Base-by-base conservation (phyloP, 2,888 invertebrate species). In the Macropis europaea region DNA sequence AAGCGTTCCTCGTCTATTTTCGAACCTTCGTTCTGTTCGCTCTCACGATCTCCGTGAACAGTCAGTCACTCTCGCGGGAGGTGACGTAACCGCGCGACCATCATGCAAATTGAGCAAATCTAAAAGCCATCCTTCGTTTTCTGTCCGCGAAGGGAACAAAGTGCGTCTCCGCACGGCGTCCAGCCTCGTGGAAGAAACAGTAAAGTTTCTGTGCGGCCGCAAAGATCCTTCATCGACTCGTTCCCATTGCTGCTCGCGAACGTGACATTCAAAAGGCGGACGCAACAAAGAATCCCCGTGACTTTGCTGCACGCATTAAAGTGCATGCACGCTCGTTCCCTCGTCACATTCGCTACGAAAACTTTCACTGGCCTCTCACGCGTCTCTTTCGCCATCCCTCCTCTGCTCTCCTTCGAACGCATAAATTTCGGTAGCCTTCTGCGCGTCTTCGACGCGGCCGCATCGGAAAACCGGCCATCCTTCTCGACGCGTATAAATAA, bases 1-100 rank as follows among this genome's bases (percentile, higher is more conserved):
- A 63, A 78, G 66, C 47, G 62, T 75, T 60, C 75, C 54, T 67
- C 61, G 47, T 56, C 66, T 68, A 74, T 81, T 78, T 78, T 77
- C 53, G 63, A 59, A 56, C 36, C 48, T 60, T n/a, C 54, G 47
- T 72, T 68, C 64, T 64, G 36, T 56, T 63, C 63, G 26, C 19
- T 28, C 50, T 1, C 30, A 30, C 19, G 36, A 43, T n/a, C n/a
- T n/a, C n/a, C n/a, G n/a, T n/a, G n/a, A n/a, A n/a, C n/a, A n/a
- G n/a, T n/a, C n/a, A n/a, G 13, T 63, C 54, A 34, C 38, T 68
- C 40, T 47, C 32, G 17, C 48, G 15, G 15, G 26, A n/a, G n/a
- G n/a, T 59, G 52, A 60, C 32, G 70, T 70, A 75, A 54, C 36
- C 15, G 9, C 34, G 32, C 52, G 56, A 54, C 17, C 32, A 42